Evolutionary conservation across 2,797 vertebrate genomes (phyloP).

Genomic region (Danio kyathit): DNA sequence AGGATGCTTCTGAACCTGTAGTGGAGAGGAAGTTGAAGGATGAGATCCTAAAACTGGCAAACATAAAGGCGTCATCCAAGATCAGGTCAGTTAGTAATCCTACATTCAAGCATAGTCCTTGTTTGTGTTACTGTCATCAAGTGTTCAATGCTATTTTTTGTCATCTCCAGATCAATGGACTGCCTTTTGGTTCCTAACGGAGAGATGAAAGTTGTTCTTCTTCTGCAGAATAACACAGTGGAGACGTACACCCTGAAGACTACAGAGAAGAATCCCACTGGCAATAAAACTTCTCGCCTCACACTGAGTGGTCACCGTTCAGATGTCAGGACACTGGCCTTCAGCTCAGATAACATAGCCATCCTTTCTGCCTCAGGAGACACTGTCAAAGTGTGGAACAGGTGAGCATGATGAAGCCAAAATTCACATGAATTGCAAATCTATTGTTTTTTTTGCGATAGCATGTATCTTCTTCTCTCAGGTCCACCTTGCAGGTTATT

Average conservation of each 20-base stretch:
- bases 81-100: conserved; percentile 84
- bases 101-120: background rate
- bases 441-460: background rate
- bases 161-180: conserved; percentile 85
- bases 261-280: conserved; percentile 68
- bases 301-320: conserved; percentile 91
- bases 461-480: conserved; percentile 59
- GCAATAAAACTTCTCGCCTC: conserved; percentile 82
- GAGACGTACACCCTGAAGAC: conserved; percentile 85
- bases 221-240: conserved; percentile 94
- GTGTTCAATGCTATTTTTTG: conserved; percentile 1
- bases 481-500: conserved; percentile 93
- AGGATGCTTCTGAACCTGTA: conserved; percentile 64
- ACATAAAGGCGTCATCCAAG: conserved; percentile 90
- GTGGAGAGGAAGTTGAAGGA: conserved; percentile 81
- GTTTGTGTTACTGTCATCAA: background rate
- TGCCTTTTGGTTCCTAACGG: conserved; percentile 84
- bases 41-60: conserved; percentile 86
- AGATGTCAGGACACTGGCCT: conserved; percentile 91
- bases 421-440: background rate
- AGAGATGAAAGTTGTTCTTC: conserved; percentile 88
- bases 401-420: conserved; percentile 73
- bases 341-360: conserved; percentile 96
- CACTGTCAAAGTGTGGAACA: conserved; percentile 96
- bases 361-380: conserved; percentile 93